These are phyloP conservation scores for Pterois miles DNA, from an alignment of 2,797 vertebrate genomes.

Conservation along the genomic window DNA sequence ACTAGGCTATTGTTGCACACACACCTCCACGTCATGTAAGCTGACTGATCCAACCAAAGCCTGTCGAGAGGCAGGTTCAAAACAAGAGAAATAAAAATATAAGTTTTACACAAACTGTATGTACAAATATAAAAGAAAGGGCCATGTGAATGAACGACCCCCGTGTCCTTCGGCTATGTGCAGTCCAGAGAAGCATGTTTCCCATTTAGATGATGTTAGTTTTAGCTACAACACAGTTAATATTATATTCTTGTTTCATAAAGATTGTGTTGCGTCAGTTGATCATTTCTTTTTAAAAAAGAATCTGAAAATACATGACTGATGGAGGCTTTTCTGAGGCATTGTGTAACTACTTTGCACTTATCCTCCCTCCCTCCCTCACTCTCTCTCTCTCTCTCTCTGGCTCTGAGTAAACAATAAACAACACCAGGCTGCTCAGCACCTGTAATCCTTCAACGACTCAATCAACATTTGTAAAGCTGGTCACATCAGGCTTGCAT, in stretches of 20 bases:
- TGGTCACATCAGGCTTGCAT: slow-evolving; percentile 61
- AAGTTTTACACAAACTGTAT: not conserved
- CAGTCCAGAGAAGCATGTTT: not conserved
- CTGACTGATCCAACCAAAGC: not conserved
- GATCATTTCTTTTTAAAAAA: slow-evolving; percentile 7
- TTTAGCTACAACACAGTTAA: not conserved
- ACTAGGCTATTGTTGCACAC: not conserved
- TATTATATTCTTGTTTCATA: not conserved
- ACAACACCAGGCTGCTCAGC: slow-evolving; percentile 71
- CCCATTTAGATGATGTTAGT: not conserved
- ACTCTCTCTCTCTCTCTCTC: not conserved
- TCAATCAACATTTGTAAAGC: slow-evolving; percentile 83
- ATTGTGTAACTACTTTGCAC: slow-evolving; percentile 22
- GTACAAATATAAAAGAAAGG: not conserved
- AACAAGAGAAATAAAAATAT: not conserved
- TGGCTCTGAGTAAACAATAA: slow-evolving; percentile 60
- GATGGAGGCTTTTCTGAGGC: slow-evolving; percentile 26
- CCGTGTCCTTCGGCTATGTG: not conserved
- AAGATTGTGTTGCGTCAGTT: not conserved
- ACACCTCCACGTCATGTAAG: not conserved
- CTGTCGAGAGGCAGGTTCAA: not conserved
- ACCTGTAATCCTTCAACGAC: slow-evolving; percentile 75
- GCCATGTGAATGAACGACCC: not conserved
- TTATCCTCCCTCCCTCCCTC: not conserved
- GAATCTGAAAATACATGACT: slow-evolving; percentile 4